Evolutionary conservation across 2,797 vertebrate genomes (phyloP), one percentile per base, ranked within the genome.

Genomic region (Valencia hispanica): DNA sequence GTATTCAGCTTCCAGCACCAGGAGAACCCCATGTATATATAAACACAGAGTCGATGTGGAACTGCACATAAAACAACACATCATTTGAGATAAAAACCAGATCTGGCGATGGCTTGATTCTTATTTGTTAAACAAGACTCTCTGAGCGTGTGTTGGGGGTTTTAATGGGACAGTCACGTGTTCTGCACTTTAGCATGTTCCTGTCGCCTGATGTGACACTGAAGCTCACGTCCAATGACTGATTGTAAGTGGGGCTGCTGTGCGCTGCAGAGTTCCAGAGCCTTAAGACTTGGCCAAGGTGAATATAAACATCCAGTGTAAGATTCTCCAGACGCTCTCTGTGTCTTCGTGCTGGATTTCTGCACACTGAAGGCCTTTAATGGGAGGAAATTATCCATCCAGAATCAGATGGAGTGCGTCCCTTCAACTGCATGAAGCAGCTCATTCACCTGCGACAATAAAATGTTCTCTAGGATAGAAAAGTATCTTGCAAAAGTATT

Each of bases 241-340:
- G 88, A 92, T 80, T 70, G 88, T 71, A 77, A 83, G 79, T 10
- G 68, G 70, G 83, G 80, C 85, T 90, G 93, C 91, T 89, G 86
- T 81, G 83, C 76, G 80, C 86, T 93, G 87, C 91, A 93, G 88
- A 89, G 88, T 93, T 93, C 91, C 94, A 94, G 94, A 91, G 89
- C 87, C 89, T 89, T 81, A 86, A 80, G 72, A 85, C 89, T 91
- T 88, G 93, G 94, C 93, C 87, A 70, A 77, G 88, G 79, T 65
- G 77, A 77, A 73, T 84, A 83, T 94, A 95, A 95, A 96, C 94
- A 95, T 89, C 86, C 77, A 87, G 4, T 57, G 84, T 94, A 93
- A 96, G 86, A 93, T 83, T 95, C 72, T 95, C 94, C 95, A 95
- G 94, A 95, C 86, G 89, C 89, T 74, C 88, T 76, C 70, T 68